phyloP scores from a whole-genome alignment of 2,888 invertebrate species.

The Melipona beecheii region DNA sequence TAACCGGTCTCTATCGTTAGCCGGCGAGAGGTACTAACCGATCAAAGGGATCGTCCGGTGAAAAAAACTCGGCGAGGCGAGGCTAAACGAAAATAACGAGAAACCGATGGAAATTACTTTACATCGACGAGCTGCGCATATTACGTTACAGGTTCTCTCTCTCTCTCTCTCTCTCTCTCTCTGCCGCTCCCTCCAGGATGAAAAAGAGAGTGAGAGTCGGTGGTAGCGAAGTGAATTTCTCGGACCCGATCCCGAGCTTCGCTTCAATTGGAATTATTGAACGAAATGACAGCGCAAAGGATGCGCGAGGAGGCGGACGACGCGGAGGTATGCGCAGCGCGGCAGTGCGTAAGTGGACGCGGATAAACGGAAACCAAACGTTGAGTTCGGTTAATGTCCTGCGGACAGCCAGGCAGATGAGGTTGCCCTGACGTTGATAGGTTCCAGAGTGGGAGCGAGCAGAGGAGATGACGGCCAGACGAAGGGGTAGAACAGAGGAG shows the following conservation, averaged over 20 bases:
- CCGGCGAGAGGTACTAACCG: neutral
- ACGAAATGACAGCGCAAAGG: constrained; percentile 55
- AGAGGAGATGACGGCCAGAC: constrained; percentile 33
- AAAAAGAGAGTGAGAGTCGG: neutral
- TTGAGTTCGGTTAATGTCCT: constrained; percentile 80
- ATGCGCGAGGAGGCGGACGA: constrained; percentile 48
- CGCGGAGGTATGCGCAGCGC: constrained; percentile 45
- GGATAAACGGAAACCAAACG: constrained; percentile 77
- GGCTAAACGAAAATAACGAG: constrained; percentile 40
- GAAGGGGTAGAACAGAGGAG: constrained; percentile 3
- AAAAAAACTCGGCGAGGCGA: neutral
- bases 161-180: too few relatives aligned
- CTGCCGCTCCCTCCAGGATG: too few relatives aligned
- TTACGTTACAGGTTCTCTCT: constrained; percentile 13
- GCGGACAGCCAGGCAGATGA: constrained; percentile 80
- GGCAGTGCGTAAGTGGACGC: constrained; percentile 61
- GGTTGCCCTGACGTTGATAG: constrained; percentile 82
- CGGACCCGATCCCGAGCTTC: neutral
- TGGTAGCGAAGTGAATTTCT: constrained; percentile 7
- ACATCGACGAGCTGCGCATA: constrained; percentile 3
- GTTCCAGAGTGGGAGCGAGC: constrained; percentile 67
- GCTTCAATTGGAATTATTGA: constrained; percentile 58
- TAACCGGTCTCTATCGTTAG: neutral
- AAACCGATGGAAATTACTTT: constrained; percentile 43
- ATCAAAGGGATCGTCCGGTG: neutral